A percentile compares a stretch with the other conserved stretches of the same genome.
These are phyloP conservation scores for Oenanthe melanoleuca DNA, from an alignment of 2,113 vertebrate genomes.

Conservation along the genomic window DNA sequence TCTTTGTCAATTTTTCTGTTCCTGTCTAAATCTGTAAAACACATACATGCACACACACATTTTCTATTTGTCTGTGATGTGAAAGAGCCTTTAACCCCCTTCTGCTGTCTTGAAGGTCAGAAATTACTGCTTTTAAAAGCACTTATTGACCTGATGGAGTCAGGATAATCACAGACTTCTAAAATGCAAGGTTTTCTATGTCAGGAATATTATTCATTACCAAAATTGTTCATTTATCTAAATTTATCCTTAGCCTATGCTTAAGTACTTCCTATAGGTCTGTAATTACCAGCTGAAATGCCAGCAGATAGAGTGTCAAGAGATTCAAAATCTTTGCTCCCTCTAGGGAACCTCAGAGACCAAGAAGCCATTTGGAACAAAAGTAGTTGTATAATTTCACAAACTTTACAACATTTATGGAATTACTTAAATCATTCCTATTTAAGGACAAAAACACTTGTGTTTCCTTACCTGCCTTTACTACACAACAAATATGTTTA, in stretches of 20 bases:
- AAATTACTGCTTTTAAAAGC: background rate
- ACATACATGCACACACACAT: background rate
- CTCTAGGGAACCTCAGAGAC: background rate
- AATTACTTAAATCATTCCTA: background rate
- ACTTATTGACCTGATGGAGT: background rate
- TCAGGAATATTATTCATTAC: background rate
- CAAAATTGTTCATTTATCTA: constrained; percentile 18
- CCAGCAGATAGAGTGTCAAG: background rate
- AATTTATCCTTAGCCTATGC: constrained; percentile 1
- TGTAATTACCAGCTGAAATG: constrained; percentile 23
- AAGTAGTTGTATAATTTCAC: background rate
- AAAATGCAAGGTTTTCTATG: background rate
- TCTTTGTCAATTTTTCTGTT: background rate
- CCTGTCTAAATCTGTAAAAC: background rate
- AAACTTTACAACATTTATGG: background rate
- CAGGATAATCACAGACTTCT: background rate
- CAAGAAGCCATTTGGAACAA: background rate
- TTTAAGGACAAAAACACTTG: constrained; percentile 28
- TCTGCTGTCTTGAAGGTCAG: background rate
- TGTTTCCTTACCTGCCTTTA: constrained; percentile 61
- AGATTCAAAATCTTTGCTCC: background rate
- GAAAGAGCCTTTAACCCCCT: background rate
- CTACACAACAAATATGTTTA: constrained; percentile 72
- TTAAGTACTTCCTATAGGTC: constrained; percentile 20
- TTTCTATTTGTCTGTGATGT: background rate